Base-by-base conservation (phyloP, 2,797 vertebrate species). In the Halcyon leucocephala region DNA sequence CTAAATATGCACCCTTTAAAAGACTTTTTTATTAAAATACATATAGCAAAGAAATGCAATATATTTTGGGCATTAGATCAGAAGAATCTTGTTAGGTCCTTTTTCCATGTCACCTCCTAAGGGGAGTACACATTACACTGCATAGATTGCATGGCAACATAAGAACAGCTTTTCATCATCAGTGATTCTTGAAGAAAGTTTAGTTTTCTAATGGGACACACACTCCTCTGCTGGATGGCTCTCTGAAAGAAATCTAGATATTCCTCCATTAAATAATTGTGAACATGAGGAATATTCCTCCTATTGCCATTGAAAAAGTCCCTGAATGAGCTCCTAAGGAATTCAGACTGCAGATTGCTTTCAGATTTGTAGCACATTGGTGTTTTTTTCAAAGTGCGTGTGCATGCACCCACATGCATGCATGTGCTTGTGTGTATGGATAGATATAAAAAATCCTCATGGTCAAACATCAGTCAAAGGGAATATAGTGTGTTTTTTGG, bases 51-150 rank as follows among this genome's bases (percentile, higher is more conserved):
- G 65, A 91, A 89, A 88, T 91, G 66, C 20, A 90, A 76, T 86
- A 78, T 84, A 90, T 87, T 93, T 82, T 83, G 74, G 93, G 90
- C 90, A 93, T 61, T 93, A 92, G 90, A 95, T 96, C 93, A 96
- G 89, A 96, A 93, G 72, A 74, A 10, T 94, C 81, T 62, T 77
- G 71, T 81, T 93, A 65, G 76, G 55, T 55, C 51, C 58, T 84
- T 90, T 92, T 86, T 71, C 88, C 51, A 72, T 82, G 93, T 85
- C 77, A 88, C 57, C 77, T 92, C 80, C 49, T 86, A 80, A 78
- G 62, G 89, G 57, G 58, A 92, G 24, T 69, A 52, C 60, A 87
- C 48, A 58, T 87, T 90, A 92, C 92, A 87, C 55, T 37, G 48
- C 51, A 62, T 49, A 76, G 42, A 84, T 96, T 88, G 61, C 44